A percentile compares a stretch with the other conserved stretches of the same genome.
phyloP scores from a whole-genome alignment of 2,797 vertebrate species.

The Schizopygopsis malacanthus region DNA sequence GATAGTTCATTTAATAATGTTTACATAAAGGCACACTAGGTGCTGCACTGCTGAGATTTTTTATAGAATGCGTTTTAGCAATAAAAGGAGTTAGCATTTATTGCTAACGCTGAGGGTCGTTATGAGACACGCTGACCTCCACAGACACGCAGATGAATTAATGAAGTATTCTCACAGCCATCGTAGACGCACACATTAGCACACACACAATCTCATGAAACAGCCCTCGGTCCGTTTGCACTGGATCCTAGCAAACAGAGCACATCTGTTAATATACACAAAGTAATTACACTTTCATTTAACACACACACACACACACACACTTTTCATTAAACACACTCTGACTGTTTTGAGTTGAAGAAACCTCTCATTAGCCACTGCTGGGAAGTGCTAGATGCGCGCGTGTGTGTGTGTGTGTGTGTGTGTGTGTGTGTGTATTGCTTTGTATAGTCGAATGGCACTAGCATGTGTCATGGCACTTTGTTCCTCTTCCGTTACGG shows the following conservation, averaged over 20 bases:
- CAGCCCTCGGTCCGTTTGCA: conserved; percentile 54
- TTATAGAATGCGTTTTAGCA: conserved; percentile 12
- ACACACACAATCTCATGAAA: conserved; percentile 49
- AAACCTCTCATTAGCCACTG: conserved; percentile 36
- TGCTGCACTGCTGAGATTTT: background rate
- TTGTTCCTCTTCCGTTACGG: background rate
- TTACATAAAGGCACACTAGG: conserved; percentile 10
- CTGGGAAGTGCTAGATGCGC: conserved; percentile 2
- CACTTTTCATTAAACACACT: conserved; percentile 47
- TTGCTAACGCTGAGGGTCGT: conserved; percentile 36
- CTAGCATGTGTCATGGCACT: conserved; percentile 30
- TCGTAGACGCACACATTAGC: conserved; percentile 21
- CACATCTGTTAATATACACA: conserved; percentile 60
- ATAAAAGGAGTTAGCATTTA: conserved; percentile 39
- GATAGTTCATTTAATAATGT: conserved; percentile 21
- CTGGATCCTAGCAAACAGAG: conserved; percentile 52
- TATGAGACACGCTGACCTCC: conserved; percentile 31
- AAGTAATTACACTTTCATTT: conserved; percentile 57
- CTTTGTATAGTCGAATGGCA: conserved; percentile 3
- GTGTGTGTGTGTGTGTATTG: conserved; percentile 1
- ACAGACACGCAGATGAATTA: conserved; percentile 33
- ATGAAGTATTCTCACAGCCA: conserved; percentile 36
- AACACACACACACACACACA: conserved; percentile 24
- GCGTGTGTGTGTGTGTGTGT: background rate
- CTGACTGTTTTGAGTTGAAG: conserved; percentile 41